Evolutionary conservation across 64 coral and sea anemone genomes (phyloP).

Genomic region (Porites lutea): DNA sequence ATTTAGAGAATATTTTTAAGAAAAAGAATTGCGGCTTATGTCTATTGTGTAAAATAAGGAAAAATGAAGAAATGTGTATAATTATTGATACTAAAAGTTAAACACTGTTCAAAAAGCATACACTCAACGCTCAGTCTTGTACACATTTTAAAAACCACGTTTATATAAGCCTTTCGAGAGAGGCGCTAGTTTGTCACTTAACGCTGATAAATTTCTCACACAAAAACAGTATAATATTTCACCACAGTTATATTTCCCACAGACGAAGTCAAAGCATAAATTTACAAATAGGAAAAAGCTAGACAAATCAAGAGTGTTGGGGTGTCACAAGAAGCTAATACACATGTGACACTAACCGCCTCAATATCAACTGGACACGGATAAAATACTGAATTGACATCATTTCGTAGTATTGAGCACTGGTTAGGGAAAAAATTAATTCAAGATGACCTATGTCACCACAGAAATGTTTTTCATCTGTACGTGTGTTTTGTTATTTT

Average conservation of each 20-base stretch:
- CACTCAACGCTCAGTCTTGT: conserved; percentile 17
- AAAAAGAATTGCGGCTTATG: conserved; percentile 13
- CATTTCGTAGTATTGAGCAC: conserved; percentile 35
- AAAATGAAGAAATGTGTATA: conserved; percentile 53
- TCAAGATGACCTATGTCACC: conserved; percentile 30
- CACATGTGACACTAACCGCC: conserved; percentile 19
- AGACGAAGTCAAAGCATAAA: conserved; percentile 58
- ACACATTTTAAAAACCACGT: conserved; percentile 44
- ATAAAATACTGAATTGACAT: conserved; percentile 51
- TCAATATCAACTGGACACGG: conserved; percentile 36
- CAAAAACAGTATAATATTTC: conserved; percentile 46
- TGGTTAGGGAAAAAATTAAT: conserved; percentile 42
- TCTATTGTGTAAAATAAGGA: conserved; percentile 47
- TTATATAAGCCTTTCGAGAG: conserved; percentile 27
- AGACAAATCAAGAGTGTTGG: conserved; percentile 37
- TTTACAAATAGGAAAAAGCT: conserved; percentile 53
- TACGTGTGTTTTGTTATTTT: conserved; percentile 2
- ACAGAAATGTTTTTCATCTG: conserved; percentile 55
- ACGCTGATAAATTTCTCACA: conserved; percentile 59
- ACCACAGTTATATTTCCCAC: conserved; percentile 52
- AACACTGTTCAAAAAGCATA: conserved; percentile 44
- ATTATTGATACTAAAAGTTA: conserved; percentile 43
- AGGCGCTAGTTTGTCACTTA: conserved; percentile 43
- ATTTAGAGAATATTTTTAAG: conserved; percentile 56
- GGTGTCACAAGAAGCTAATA: conserved; percentile 22